Evolutionary conservation across 2,888 invertebrate species (phyloP), one percentile per base, ranked within the genome.

Genomic region (Oscheius sp.): DNA sequence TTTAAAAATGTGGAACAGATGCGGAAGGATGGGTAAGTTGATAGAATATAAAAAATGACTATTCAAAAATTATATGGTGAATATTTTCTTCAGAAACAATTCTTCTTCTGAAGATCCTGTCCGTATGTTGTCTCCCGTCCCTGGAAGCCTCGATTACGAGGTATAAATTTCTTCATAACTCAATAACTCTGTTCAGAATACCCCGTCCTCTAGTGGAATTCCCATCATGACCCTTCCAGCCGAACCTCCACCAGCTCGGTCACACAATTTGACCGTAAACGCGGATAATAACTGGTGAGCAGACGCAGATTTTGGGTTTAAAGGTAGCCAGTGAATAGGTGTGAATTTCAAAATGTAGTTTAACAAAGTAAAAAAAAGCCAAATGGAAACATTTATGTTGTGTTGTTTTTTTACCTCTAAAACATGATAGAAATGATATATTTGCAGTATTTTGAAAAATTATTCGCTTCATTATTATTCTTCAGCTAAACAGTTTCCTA

Each of bases 1-100:
- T 85, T 85, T 81, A 82, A 83, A 61, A 78, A 80, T 67, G 72
- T 79, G 57, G 79, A 77, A 6, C 72, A 72, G 32, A 59, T 74
- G 57, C 67, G 70, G 8, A 41, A 62, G 14, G 41, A 45, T n/a
- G 64, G 51, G 49, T 45, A 14, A 12, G 62, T 26, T 33, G n/a
- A n/a, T 12, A n/a, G 12, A 20, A 24, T 17, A 17, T 6, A 45
- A 5, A 36, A 36, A 36, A 14, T 36, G 22, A 22, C 22, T 2
- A 22, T 47, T 47, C 12, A 22, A 20, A 41, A 20, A n/a, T n/a
- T n/a, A n/a, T n/a, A n/a, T n/a, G 2, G 8, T 17, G 44, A 8
- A 41, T 17, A 4, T 41, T 41, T 6, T n/a, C n/a, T n/a, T n/a
- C n/a, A 49, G 33, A 41, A 44, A 3, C 17, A 22, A 20, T 41